These are phyloP conservation scores for Allacma fusca DNA, from an alignment of 2,888 invertebrate genomes.

Conservation along the genomic window DNA sequence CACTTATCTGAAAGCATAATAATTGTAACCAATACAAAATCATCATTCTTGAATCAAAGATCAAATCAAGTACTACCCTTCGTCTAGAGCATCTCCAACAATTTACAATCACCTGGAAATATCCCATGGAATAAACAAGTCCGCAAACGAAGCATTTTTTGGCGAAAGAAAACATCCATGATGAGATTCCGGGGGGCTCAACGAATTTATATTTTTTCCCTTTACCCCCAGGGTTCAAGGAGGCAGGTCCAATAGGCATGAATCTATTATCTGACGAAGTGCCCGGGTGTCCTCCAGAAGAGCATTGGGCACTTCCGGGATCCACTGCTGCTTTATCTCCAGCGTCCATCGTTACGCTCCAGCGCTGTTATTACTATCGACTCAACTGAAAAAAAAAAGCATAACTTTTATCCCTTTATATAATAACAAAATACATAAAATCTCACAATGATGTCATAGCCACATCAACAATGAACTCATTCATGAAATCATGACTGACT, in stretches of 20 bases:
- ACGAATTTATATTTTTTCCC: slow-evolving; percentile 60
- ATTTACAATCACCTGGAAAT: slow-evolving; percentile 55
- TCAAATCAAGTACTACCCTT: neutral
- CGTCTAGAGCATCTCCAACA: slow-evolving; percentile 20
- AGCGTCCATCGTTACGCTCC: neutral
- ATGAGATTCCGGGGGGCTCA: slow-evolving; percentile 59
- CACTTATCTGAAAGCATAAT: slow-evolving; percentile 69
- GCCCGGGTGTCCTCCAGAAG: slow-evolving; percentile 19
- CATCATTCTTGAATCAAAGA: neutral
- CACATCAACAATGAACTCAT: too few relatives aligned
- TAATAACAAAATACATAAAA: too few relatives aligned
- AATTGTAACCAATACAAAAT: neutral
- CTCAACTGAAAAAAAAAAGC: too few relatives aligned
- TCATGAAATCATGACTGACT: too few relatives aligned
- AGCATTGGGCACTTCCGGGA: neutral
- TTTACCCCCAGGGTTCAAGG: slow-evolving; percentile 5
- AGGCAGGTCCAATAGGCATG: slow-evolving; percentile 45
- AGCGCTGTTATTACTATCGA: too few relatives aligned
- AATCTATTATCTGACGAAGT: slow-evolving; percentile 20
- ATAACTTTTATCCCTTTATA: too few relatives aligned
- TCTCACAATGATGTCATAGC: too few relatives aligned
- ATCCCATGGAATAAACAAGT: slow-evolving; percentile 59
- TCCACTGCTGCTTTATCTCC: slow-evolving; percentile 10
- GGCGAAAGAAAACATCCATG: slow-evolving; percentile 59
- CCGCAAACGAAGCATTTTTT: slow-evolving; percentile 59